These are phyloP conservation scores for Theocolax elegans DNA, from an alignment of 1,140 invertebrate genomes.

Conservation along the genomic window DNA sequence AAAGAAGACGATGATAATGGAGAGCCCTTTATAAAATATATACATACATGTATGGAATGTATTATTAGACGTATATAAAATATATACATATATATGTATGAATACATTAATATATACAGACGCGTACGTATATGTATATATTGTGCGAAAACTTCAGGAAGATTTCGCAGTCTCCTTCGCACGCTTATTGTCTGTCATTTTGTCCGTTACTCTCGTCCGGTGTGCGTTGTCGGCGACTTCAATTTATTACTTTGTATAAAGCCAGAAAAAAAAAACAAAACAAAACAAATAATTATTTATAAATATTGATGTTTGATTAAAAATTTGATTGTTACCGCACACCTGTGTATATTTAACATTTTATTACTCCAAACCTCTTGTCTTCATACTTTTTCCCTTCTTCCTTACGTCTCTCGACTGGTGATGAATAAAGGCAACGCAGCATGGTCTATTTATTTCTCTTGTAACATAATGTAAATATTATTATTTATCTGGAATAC, in stretches of 20 bases:
- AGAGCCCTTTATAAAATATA: neutral
- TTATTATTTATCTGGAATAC: too few species aligned
- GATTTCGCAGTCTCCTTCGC: conserved; percentile 7
- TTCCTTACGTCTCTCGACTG: neutral
- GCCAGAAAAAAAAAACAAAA: conserved; percentile 46
- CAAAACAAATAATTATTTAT: conserved; percentile 59
- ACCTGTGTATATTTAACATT: conserved; percentile 43
- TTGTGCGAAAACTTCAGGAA: conserved; percentile 21
- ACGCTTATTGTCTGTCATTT: conserved; percentile 14
- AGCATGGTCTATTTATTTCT: neutral
- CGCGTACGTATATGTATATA: neutral
- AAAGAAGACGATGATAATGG: neutral
- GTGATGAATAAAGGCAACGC: neutral
- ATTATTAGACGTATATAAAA: neutral
- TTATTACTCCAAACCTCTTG: conserved; percentile 41
- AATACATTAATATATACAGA: neutral
- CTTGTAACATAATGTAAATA: conserved; percentile 19
- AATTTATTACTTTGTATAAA: conserved; percentile 58
- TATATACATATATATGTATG: conserved; percentile 22
- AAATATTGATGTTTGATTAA: conserved; percentile 62
- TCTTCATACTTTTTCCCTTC: neutral
- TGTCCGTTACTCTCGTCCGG: conserved; percentile 32
- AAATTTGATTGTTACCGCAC: conserved; percentile 61
- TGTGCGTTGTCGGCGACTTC: conserved; percentile 40
- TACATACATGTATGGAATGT: conserved; percentile 23